phyloP scores from a whole-genome alignment of 2,113 vertebrate genomes.

The Paralichthys olivaceus region DNA sequence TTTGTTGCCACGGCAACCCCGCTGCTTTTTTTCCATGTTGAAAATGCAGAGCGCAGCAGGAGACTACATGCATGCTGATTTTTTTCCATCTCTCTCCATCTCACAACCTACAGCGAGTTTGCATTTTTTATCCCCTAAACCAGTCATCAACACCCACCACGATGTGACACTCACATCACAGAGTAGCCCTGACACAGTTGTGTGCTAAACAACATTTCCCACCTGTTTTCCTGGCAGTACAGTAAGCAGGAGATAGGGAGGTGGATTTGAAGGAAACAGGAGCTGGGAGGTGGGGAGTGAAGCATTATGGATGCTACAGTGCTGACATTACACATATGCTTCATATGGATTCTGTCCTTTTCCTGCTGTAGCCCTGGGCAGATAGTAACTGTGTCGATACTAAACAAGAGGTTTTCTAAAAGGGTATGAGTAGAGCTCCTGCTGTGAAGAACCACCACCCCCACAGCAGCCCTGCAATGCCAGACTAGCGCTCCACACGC shows the following conservation, averaged over 20 bases:
- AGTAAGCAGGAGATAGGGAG: slow-evolving; percentile 1
- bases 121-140: not conserved
- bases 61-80: slow-evolving; percentile 57
- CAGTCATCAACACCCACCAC: slow-evolving; percentile 3
- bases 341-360: slow-evolving; percentile 47
- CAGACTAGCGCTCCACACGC: not conserved
- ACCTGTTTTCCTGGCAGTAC: slow-evolving; percentile 28
- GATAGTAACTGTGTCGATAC: slow-evolving; percentile 16
- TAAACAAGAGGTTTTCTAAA: slow-evolving; percentile 25
- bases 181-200: slow-evolving; percentile 14
- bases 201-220: slow-evolving; percentile 24
- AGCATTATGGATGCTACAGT: slow-evolving; percentile 33
- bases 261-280: not conserved
- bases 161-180: not conserved
- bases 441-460: slow-evolving; percentile 18
- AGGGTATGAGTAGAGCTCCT: slow-evolving; percentile 25
- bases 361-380: slow-evolving; percentile 3
- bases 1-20: slow-evolving; percentile 68
- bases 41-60: slow-evolving; percentile 61
- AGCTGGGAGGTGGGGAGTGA: not conserved
- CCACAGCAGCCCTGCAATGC: slow-evolving; percentile 3
- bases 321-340: slow-evolving; percentile 42
- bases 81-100: slow-evolving; percentile 45
- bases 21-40: slow-evolving; percentile 56
- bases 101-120: slow-evolving; percentile 25